A percentile compares a stretch with the other conserved stretches of the same genome.
These are phyloP conservation scores for Luperina nickerlii DNA, from an alignment of 2,888 invertebrate genomes.

Conservation along the genomic window DNA sequence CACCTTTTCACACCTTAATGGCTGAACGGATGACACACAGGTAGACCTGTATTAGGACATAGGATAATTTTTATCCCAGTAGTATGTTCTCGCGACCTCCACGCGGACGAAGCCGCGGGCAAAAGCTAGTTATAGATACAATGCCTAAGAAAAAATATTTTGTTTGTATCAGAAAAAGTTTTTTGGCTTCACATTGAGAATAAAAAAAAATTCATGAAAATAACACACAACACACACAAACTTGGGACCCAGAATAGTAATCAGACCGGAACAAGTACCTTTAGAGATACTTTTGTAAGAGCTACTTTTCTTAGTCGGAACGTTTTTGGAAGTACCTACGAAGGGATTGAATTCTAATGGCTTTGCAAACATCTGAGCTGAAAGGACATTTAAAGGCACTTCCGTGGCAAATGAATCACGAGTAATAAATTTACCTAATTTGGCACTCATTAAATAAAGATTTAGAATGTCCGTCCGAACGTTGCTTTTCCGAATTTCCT, in stretches of 20 bases:
- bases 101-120: no score
- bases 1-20: background rate
- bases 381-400: slow-evolving; percentile 49
- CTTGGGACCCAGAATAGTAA: slow-evolving; percentile 5
- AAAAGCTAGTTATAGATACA: background rate
- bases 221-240: background rate
- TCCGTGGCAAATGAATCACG: slow-evolving; percentile 10
- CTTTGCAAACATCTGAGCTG: slow-evolving; percentile 42
- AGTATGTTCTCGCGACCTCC: background rate
- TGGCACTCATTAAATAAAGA: slow-evolving; percentile 4
- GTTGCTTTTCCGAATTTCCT: background rate
- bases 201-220: background rate
- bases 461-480: background rate
- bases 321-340: slow-evolving; percentile 22
- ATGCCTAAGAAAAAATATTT: background rate
- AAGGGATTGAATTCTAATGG: slow-evolving; percentile 46
- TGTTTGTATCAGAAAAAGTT: background rate
- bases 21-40: background rate
- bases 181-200: background rate
- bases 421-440: slow-evolving; percentile 21
- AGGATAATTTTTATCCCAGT: background rate
- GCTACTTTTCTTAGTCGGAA: slow-evolving; percentile 14
- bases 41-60: no score
- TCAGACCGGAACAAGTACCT: slow-evolving; percentile 3
- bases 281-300: slow-evolving; percentile 7